Conservation (phyloP, 2,797 vertebrate genomes). For the Merluccius polli region DNA sequence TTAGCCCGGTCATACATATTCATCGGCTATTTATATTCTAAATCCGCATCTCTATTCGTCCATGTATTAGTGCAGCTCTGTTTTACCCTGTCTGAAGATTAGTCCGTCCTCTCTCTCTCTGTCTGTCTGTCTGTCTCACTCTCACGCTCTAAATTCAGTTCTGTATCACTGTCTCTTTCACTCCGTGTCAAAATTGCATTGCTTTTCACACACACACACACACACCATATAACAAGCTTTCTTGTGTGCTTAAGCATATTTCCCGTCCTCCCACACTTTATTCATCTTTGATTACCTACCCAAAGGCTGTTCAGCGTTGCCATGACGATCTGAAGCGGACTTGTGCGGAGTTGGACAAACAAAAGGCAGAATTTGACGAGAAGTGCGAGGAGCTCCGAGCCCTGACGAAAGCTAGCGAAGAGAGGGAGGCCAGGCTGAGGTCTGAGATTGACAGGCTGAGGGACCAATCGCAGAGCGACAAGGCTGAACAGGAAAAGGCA, state of each 20-base stretch:
- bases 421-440: slow-evolving; percentile 64
- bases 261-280: slow-evolving; percentile 22
- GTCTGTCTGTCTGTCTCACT: no score
- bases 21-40: slow-evolving; percentile 1
- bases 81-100: not conserved
- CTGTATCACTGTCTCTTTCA: not conserved
- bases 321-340: slow-evolving; percentile 69
- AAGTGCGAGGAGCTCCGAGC: slow-evolving; percentile 69
- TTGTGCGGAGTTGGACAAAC: slow-evolving; percentile 60
- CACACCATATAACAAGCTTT: slow-evolving; percentile 9
- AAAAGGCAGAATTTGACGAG: slow-evolving; percentile 60
- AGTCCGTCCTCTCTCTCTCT: no score
- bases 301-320: slow-evolving; percentile 73
- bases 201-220: slow-evolving; percentile 17
- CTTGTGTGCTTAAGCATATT: slow-evolving; percentile 11
- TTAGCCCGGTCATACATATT: not conserved
- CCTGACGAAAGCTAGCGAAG: slow-evolving; percentile 56
- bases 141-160: no score
- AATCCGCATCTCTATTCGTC: not conserved
- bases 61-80: not conserved
- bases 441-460: slow-evolving; percentile 72
- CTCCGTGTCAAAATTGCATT: not conserved
- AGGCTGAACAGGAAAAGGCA: slow-evolving; percentile 68
- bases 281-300: slow-evolving; percentile 51
- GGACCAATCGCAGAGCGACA: slow-evolving; percentile 67